phyloP scores from a whole-genome alignment of 35 echinoderm and acorn worm genomes.

The Anneissia japonica region DNA sequence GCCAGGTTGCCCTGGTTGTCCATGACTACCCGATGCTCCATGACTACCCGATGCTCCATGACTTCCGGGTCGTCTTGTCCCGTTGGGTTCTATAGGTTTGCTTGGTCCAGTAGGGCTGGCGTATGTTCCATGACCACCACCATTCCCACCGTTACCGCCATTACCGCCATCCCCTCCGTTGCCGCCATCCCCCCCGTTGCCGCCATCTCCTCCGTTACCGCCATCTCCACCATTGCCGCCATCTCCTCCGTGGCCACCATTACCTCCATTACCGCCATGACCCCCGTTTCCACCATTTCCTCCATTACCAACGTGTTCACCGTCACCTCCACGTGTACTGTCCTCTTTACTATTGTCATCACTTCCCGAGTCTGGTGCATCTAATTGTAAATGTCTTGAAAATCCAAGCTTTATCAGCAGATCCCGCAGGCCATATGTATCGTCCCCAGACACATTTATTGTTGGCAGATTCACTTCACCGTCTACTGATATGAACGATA shows the following conservation, averaged over 20 bases:
- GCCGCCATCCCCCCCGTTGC: not conserved
- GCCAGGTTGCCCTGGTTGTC: slow-evolving; percentile 60
- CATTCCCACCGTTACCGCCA: not conserved
- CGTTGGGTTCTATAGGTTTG: not conserved
- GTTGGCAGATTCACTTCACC: not conserved
- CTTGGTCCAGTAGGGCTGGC: not conserved
- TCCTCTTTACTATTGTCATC: not conserved
- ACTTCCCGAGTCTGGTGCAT: not conserved
- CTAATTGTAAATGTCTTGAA: not conserved
- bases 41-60: slow-evolving; percentile 48
- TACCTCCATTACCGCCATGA: not conserved
- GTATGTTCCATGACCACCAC: not conserved
- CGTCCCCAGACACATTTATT: not conserved
- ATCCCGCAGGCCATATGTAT: not conserved
- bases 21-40: slow-evolving; percentile 32
- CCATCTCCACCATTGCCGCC: not conserved
- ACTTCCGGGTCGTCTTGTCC: slow-evolving; percentile 45
- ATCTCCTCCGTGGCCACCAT: not conserved
- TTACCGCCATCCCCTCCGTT: not conserved
- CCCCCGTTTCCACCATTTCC: not conserved
- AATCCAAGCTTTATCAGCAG: not conserved
- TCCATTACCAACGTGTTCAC: not conserved
- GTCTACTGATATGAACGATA: not conserved
- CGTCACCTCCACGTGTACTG: not conserved
- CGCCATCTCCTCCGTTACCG: not conserved